A percentile compares a stretch with the other conserved stretches of the same genome.
Evolutionary conservation across 2,113 vertebrate genomes (phyloP).

Genomic region (Todiramphus chloris): DNA sequence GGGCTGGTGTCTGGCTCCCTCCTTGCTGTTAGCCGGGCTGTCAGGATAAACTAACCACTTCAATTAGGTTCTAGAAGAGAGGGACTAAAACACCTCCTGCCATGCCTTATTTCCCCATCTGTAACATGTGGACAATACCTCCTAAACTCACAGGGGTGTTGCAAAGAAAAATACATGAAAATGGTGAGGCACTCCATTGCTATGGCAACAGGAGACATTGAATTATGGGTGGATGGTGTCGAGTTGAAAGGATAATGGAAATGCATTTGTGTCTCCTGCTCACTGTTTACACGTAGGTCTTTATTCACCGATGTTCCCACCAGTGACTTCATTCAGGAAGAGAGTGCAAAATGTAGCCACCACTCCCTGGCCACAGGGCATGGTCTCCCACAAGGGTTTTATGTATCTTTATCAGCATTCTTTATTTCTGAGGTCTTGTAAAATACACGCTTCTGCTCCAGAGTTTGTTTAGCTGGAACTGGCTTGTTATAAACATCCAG

Average conservation of each 20-base stretch:
- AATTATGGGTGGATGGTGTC: neutral
- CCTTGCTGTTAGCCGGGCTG: rapidly evolving
- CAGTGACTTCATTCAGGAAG: neutral
- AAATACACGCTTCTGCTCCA: neutral
- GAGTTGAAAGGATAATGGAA: neutral
- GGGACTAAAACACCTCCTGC: neutral
- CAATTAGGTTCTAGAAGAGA: neutral
- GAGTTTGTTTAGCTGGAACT: neutral
- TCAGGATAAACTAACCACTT: neutral
- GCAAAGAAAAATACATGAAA: neutral
- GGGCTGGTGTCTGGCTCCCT: neutral
- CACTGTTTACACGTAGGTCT: rapidly evolving
- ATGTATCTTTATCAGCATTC: neutral
- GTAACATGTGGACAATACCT: neutral
- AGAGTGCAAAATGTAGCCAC: neutral
- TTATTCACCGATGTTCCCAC: rapidly evolving
- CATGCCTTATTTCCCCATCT: neutral
- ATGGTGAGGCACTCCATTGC: neutral
- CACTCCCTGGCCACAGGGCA: neutral
- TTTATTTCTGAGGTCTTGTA: neutral
- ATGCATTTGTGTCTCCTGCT: neutral
- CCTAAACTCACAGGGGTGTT: neutral
- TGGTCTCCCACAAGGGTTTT: neutral
- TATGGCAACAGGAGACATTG: constrained; percentile 6
- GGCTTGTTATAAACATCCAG: neutral